Conservation (phyloP, 2,888 invertebrate genomes). For the Nomada ruficornis region DNA sequence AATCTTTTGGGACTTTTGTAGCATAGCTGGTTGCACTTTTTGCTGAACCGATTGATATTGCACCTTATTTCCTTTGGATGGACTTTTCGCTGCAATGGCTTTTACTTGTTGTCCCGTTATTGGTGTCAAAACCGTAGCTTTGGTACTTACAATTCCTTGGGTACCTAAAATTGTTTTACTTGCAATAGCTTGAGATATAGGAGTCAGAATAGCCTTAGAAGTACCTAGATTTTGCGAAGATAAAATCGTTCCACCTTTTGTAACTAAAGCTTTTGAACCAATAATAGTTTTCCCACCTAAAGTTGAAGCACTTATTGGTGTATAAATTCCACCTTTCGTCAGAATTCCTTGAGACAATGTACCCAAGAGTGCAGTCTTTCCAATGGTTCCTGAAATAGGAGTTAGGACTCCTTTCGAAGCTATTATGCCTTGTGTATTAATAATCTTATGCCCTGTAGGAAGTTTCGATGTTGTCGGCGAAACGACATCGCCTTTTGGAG, state of each 20-base stretch:
- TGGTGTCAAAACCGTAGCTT: slow-evolving; percentile 81
- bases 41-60: slow-evolving; percentile 79
- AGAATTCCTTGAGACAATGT: slow-evolving; percentile 75
- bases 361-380: slow-evolving; percentile 73
- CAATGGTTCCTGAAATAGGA: slow-evolving; percentile 81
- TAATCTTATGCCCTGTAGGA: slow-evolving; percentile 81
- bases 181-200: slow-evolving; percentile 73
- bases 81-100: slow-evolving; percentile 80
- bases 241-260: slow-evolving; percentile 75
- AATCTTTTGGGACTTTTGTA: slow-evolving; percentile 82
- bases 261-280: slow-evolving; percentile 76
- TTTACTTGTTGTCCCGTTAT: slow-evolving; percentile 83
- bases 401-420: slow-evolving; percentile 83
- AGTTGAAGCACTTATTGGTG: slow-evolving; percentile 75
- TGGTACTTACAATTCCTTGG: slow-evolving; percentile 75
- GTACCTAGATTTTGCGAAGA: slow-evolving; percentile 72
- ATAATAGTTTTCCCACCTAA: slow-evolving; percentile 75
- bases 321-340: slow-evolving; percentile 76
- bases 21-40: slow-evolving; percentile 74
- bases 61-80: slow-evolving; percentile 72
- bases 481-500: slow-evolving; percentile 81
- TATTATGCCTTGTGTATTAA: slow-evolving; percentile 80
- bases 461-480: slow-evolving; percentile 82
- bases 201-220: slow-evolving; percentile 75
- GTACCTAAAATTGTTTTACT: slow-evolving; percentile 75